These are phyloP conservation scores for Petroica traversi DNA, from an alignment of 2,113 vertebrate genomes.

Conservation along the genomic window DNA sequence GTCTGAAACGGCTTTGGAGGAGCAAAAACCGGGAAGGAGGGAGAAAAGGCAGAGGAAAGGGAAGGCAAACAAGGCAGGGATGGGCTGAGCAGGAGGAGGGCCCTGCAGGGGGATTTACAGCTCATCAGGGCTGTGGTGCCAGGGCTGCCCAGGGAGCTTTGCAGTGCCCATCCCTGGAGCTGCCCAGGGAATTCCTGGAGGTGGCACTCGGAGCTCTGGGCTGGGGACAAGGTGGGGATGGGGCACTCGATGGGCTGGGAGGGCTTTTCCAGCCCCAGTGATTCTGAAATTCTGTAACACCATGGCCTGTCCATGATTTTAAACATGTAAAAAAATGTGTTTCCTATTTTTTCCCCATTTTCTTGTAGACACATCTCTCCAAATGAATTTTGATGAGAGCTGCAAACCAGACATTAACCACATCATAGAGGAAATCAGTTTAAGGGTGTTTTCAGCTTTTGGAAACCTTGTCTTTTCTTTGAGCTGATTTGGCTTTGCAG, in stretches of 20 bases:
- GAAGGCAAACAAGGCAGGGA: background rate
- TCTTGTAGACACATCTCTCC: background rate
- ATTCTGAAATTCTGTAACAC: background rate
- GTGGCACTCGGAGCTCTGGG: background rate
- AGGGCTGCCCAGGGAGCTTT: background rate
- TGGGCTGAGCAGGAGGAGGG: accelerated
- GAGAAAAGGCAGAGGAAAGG: no score
- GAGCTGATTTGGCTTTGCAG: background rate
- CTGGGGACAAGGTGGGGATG: background rate
- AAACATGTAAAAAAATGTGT: accelerated
- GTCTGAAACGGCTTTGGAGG: accelerated
- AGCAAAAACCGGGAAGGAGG: background rate
- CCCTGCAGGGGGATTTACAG: background rate
- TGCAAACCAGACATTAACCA: background rate
- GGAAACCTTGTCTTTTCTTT: background rate
- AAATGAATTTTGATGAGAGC: background rate
- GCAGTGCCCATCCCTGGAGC: background rate
- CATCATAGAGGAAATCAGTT: accelerated
- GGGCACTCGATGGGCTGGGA: accelerated
- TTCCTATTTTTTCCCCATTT: background rate
- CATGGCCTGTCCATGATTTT: background rate
- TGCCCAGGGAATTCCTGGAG: accelerated
- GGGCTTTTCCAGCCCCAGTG: accelerated
- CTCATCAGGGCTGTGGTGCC: accelerated
- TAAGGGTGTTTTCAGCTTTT: background rate